A percentile compares a stretch with the other conserved stretches of the same genome.
These are phyloP conservation scores for Takifugu flavidus DNA, from an alignment of 2,113 vertebrate genomes.

Conservation along the genomic window DNA sequence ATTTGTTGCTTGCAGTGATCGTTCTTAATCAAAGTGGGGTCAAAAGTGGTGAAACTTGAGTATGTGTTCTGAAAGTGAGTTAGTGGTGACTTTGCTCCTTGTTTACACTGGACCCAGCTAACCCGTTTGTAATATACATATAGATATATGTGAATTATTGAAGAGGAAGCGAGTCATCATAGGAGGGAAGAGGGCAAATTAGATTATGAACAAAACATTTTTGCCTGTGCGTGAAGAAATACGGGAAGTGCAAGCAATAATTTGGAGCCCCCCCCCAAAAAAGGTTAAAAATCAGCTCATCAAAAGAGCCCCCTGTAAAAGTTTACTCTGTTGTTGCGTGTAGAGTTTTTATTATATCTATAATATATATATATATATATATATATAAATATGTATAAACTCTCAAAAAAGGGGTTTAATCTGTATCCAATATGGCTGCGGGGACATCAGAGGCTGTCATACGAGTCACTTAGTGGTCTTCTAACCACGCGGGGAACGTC, in stretches of 20 bases:
- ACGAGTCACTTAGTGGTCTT: slow-evolving; percentile 12
- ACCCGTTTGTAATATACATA: slow-evolving; percentile 25
- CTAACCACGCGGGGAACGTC: too few relatives aligned
- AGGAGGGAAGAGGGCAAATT: slow-evolving; percentile 17
- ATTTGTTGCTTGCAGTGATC: slow-evolving; percentile 72
- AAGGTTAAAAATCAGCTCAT: slow-evolving; percentile 13
- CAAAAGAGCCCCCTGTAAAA: slow-evolving; percentile 47
- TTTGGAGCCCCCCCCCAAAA: slow-evolving; percentile 13
- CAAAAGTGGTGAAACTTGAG: slow-evolving; percentile 62
- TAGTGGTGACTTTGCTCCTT: slow-evolving; percentile 62
- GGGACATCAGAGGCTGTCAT: slow-evolving; percentile 6
- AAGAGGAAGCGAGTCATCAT: slow-evolving; percentile 34
- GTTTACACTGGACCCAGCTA: slow-evolving; percentile 53
- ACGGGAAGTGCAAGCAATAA: slow-evolving; percentile 36
- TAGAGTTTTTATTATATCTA: slow-evolving; percentile 34
- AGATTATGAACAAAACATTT: slow-evolving; percentile 14
- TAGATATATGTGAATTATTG: slow-evolving; percentile 32
- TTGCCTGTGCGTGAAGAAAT: slow-evolving; percentile 18
- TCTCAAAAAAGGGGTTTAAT: slow-evolving; percentile 3
- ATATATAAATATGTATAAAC: slow-evolving; percentile 36
- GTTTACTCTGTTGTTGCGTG: slow-evolving; percentile 52
- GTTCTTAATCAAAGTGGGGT: slow-evolving; percentile 70
- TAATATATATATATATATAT: slow-evolving; percentile 27
- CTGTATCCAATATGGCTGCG: background rate
- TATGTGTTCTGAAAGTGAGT: slow-evolving; percentile 64